phyloP scores from a whole-genome alignment of 2,797 vertebrate genomes.

The Fratercula arctica region DNA sequence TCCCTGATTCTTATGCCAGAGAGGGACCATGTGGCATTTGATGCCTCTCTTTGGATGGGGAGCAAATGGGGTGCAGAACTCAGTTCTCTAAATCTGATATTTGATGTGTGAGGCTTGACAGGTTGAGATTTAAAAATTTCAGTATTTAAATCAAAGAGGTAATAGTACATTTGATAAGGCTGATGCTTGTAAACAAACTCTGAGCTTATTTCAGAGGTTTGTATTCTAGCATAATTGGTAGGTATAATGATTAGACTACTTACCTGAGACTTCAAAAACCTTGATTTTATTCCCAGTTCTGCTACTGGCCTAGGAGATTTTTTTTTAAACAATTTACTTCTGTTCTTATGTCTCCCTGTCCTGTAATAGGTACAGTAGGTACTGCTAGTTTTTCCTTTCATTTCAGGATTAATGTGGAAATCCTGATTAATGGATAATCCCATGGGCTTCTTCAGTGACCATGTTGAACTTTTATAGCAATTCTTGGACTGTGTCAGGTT shows the following conservation, averaged over 20 bases:
- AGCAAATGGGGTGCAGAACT: not conserved
- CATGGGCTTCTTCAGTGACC: not conserved
- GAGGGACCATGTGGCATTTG: not conserved
- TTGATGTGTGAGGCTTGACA: fast-evolving
- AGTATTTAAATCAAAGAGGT: not conserved
- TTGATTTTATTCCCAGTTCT: not conserved
- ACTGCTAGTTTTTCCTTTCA: not conserved
- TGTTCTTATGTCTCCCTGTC: not conserved
- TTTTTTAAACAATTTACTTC: not conserved
- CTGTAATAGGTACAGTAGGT: not conserved
- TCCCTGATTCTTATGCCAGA: not conserved
- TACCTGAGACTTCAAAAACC: not conserved
- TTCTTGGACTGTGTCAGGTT: not conserved
- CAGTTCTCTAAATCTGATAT: not conserved
- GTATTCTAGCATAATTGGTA: not conserved
- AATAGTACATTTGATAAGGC: not conserved
- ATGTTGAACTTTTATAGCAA: not conserved
- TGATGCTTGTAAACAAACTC: not conserved
- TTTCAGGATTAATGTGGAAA: not conserved
- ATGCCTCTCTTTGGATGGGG: not conserved
- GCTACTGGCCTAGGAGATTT: not conserved
- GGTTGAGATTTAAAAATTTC: not conserved
- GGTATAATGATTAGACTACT: not conserved
- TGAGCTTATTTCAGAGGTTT: not conserved
- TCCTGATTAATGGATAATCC: not conserved